Evolutionary conservation across 2,797 vertebrate species (phyloP), one percentile per base, ranked within the genome.

Genomic region (Paedocypris micromegethes): DNA sequence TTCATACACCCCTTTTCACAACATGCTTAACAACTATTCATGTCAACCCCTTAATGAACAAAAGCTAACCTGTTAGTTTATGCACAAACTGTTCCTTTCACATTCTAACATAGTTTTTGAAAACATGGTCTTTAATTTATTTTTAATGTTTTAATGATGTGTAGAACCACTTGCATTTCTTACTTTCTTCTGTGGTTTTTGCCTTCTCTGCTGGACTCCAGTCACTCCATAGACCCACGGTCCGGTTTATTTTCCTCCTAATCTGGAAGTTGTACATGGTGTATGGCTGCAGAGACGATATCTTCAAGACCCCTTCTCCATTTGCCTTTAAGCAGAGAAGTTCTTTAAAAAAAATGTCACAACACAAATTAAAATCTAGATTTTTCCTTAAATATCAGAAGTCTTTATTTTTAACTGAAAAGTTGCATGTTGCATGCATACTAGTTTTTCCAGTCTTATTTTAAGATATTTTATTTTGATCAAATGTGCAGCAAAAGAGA

Each of bases 161-260:
- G 23, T 23, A 60, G 8, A 7, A 41, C 5, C n/a, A 60, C 51
- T 40, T 3, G 9, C 5, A 49, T 48, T 23, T 9, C 7, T 81
- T 79, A 94, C 95, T 92, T 81, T 92, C 91, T 57, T 94, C 93
- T 1, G 93, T 83, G 1, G 92, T 94, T 73, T 2, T 51, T 23
- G 0, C 44, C 37, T 2, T 75, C 37, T 72, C 37, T 0, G 1
- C 7, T 3, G 45, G 0, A 23, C 89, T 89, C 95, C 94, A 98
- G 23, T 83, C 52, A 1, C 96, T 96, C 96, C 96, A 98, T 37
- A 85, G 75, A 4, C 93, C 93, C 3, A 64, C 75, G 4, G 64
- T 38, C 0, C 58, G 79, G 54, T 76, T 86, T 0, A 93, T 80
- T 76, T 79, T 94, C 58, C 88, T 87, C 70, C 93, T 89, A 77